These are phyloP conservation scores for Tupiocoris notatus DNA, from an alignment of 2,888 invertebrate species.

Conservation along the genomic window DNA sequence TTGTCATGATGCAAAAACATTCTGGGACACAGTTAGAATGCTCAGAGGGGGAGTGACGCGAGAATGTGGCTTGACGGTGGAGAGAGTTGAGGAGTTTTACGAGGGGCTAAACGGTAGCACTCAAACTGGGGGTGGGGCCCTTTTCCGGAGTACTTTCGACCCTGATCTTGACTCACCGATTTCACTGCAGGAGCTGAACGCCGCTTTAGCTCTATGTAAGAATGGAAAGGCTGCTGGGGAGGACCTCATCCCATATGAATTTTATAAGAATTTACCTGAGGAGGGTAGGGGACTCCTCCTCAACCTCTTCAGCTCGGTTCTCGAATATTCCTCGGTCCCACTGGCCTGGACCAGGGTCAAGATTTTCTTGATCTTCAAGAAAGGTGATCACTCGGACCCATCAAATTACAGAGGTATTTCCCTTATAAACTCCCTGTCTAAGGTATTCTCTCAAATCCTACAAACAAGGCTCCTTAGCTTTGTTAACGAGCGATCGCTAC, in stretches of 20 bases:
- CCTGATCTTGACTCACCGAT: background rate
- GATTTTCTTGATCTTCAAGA: conserved; percentile 4
- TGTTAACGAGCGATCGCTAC: background rate
- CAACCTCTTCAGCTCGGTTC: conserved; percentile 5
- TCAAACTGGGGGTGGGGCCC: background rate
- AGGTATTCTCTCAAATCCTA: conserved; percentile 13
- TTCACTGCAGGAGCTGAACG: background rate
- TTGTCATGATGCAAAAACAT: background rate
- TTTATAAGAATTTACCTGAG: background rate
- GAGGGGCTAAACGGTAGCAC: background rate
- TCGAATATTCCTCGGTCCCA: background rate
- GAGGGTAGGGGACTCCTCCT: background rate
- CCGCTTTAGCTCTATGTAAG: conserved; percentile 1
- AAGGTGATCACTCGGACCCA: background rate
- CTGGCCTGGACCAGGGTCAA: background rate
- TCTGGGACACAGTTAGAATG: conserved; percentile 9
- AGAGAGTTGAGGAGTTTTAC: background rate
- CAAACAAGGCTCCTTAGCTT: background rate
- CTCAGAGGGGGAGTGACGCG: background rate
- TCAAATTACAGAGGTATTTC: conserved; percentile 8
- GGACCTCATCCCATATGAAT: conserved; percentile 10
- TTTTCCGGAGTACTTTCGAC: background rate
- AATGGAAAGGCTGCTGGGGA: conserved; percentile 9
- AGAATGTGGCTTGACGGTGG: background rate
- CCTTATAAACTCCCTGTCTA: conserved; percentile 4